These are phyloP conservation scores for Bothrops jararaca DNA, from an alignment of 2,113 vertebrate genomes.

Conservation along the genomic window DNA sequence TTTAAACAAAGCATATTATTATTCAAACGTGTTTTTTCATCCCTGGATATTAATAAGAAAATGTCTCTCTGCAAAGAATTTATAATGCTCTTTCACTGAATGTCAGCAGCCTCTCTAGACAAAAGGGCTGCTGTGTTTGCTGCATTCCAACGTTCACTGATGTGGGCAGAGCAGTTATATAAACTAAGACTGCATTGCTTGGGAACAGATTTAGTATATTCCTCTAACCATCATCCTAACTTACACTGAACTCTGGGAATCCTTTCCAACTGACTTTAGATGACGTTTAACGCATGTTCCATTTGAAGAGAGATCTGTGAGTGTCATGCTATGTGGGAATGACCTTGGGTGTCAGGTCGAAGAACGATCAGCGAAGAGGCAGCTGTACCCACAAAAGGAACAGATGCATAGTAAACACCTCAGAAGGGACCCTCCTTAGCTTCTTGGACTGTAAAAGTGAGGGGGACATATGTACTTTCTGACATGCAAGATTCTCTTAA, in stretches of 20 bases:
- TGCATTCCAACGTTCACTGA: slow-evolving; percentile 53
- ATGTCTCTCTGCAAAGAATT: slow-evolving; percentile 65
- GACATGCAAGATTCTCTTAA: background rate
- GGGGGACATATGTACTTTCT: background rate
- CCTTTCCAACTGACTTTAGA: background rate
- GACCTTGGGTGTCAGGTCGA: background rate
- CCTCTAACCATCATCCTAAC: background rate
- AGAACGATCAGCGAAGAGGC: background rate
- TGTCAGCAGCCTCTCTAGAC: slow-evolving; percentile 54
- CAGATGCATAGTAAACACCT: background rate
- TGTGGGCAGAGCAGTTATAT: slow-evolving; percentile 41
- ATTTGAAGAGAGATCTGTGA: background rate
- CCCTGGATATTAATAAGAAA: slow-evolving; percentile 14
- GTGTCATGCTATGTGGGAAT: background rate
- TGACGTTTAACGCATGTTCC: background rate
- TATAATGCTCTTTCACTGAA: slow-evolving; percentile 50
- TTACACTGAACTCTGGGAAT: background rate
- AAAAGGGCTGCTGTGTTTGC: slow-evolving; percentile 50
- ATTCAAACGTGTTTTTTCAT: slow-evolving; percentile 35
- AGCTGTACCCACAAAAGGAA: background rate
- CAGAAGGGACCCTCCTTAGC: background rate
- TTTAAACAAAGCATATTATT: slow-evolving; percentile 43
- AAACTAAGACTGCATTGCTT: background rate
- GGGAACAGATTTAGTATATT: background rate
- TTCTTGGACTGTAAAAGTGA: background rate